phyloP scores from a whole-genome alignment of 1,140 invertebrate species.

The Panagrolaimus sp. region DNA sequence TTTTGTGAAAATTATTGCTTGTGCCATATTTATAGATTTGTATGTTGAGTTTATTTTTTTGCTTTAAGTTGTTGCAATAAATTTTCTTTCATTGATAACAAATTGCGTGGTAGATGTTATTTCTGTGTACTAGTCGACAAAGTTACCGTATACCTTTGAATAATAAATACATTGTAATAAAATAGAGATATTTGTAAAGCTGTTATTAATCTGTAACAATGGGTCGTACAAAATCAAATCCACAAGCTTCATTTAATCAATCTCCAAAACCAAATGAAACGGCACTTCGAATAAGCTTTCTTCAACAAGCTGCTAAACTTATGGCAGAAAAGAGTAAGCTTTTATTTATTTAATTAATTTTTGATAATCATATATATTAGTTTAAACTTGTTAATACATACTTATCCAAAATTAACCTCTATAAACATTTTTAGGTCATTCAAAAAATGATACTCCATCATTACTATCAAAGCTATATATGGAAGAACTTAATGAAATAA shows the following conservation, averaged over 20 bases:
- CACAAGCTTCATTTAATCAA: background rate
- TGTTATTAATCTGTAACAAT: too few relatives aligned
- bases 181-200: too few relatives aligned
- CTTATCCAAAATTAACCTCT: too few relatives aligned
- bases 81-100: too few relatives aligned
- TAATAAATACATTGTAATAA: too few relatives aligned
- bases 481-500: background rate
- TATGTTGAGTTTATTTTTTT: too few relatives aligned
- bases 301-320: background rate
- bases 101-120: too few relatives aligned
- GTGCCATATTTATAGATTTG: too few relatives aligned
- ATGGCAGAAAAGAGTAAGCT: conserved; percentile 1
- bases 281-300: background rate
- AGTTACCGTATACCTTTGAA: too few relatives aligned
- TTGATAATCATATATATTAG: background rate
- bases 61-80: too few relatives aligned
- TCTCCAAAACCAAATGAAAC: background rate
- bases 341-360: background rate
- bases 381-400: background rate
- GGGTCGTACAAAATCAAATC: background rate
- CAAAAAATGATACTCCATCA: background rate
- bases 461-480: background rate
- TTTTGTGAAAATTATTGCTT: too few relatives aligned
- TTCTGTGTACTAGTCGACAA: too few relatives aligned
- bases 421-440: background rate